These are phyloP conservation scores for Apamea epomidion DNA, from an alignment of 2,888 invertebrate genomes.

Conservation along the genomic window DNA sequence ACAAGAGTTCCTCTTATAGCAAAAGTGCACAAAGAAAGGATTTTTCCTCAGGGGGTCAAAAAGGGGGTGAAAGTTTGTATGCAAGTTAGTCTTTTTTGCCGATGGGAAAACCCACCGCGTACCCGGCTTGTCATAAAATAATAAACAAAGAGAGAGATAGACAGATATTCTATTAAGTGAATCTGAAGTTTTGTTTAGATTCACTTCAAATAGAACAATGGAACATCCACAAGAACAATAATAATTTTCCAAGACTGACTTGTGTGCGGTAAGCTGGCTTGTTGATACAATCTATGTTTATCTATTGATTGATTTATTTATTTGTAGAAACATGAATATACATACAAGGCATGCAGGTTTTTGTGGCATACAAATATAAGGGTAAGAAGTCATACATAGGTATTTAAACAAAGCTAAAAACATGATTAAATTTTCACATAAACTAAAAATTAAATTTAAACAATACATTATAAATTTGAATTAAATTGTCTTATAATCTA, in stretches of 20 bases:
- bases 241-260: slow-evolving; percentile 2
- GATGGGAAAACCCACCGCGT: background rate
- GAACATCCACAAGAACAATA: slow-evolving; percentile 13
- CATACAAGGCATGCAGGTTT: too few species aligned
- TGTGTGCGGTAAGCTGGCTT: background rate
- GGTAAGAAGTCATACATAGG: too few species aligned
- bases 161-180: background rate
- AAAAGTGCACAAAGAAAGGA: background rate
- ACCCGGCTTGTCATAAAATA: background rate
- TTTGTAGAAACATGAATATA: too few species aligned
- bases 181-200: background rate
- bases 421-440: too few species aligned
- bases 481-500: too few species aligned
- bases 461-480: too few species aligned
- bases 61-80: background rate
- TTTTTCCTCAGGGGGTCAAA: background rate
- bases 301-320: slow-evolving; percentile 12
- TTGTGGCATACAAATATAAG: too few species aligned
- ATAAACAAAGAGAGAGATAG: background rate
- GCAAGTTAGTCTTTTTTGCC: background rate
- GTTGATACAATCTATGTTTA: background rate
- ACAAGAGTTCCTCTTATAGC: too few species aligned
- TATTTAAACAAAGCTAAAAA: too few species aligned
- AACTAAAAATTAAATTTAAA: too few species aligned
- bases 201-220: too few species aligned